Evolutionary conservation across 2,888 invertebrate genomes (phyloP).

Genomic region (Macropis europaea): DNA sequence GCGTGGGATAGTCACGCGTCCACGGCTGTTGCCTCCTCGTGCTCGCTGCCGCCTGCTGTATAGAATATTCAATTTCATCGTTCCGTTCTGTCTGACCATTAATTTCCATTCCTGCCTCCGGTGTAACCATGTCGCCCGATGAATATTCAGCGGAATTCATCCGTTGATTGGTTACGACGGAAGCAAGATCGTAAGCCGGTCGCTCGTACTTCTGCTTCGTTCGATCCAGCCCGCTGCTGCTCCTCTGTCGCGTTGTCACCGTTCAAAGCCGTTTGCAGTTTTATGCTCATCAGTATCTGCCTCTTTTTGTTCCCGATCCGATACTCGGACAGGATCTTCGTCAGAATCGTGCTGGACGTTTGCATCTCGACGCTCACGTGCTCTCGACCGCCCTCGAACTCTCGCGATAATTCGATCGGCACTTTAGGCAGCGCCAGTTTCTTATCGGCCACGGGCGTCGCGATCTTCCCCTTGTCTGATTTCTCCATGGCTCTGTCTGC

Average conservation of each 20-base stretch:
- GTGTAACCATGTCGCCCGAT: conserved; percentile 9
- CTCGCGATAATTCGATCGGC: background rate
- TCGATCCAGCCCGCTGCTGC: background rate
- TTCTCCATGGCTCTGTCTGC: background rate
- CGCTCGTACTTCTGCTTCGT: background rate
- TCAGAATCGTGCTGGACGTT: conserved; percentile 51
- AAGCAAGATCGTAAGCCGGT: conserved; percentile 7
- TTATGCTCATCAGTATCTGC: conserved; percentile 50
- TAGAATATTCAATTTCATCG: conserved; percentile 25
- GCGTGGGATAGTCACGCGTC: background rate
- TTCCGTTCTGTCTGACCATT: conserved; percentile 3
- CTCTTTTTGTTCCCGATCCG: conserved; percentile 28
- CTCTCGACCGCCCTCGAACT: conserved; percentile 7
- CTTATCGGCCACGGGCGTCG: background rate
- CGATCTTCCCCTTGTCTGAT: background rate
- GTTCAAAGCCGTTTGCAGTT: conserved; percentile 25
- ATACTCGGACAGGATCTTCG: conserved; percentile 49
- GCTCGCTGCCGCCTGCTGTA: background rate
- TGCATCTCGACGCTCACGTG: conserved; percentile 47
- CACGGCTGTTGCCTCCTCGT: background rate
- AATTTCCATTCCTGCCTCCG: conserved; percentile 8
- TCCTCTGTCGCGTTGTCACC: background rate
- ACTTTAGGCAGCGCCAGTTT: background rate
- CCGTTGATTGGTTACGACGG: conserved; percentile 12
- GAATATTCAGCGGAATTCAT: conserved; percentile 22